phyloP scores from a whole-genome alignment of 2,888 invertebrate species.

The Rhyacophila evoluta region DNA sequence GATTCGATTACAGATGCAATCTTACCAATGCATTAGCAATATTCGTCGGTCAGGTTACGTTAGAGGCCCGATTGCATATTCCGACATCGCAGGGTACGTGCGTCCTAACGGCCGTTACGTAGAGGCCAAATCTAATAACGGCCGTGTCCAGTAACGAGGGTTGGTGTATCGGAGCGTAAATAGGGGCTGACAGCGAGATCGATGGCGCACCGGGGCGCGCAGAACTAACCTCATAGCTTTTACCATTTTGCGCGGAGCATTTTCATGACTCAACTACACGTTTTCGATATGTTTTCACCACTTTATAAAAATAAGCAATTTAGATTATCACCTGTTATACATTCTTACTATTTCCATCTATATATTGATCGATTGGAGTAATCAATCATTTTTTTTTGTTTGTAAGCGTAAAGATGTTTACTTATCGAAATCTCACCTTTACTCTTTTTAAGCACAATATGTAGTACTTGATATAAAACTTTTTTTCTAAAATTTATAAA shows the following conservation, averaged over 20 bases:
- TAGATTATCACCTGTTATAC: no score
- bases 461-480: no score
- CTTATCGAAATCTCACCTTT: no score
- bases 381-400: no score
- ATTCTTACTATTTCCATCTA: no score
- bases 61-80: constrained; percentile 8
- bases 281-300: neutral
- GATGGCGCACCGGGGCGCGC: constrained; percentile 40
- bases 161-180: constrained; percentile 53
- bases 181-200: constrained; percentile 53
- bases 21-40: constrained; percentile 17
- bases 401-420: no score
- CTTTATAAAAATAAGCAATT: neutral
- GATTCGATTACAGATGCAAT: constrained; percentile 16
- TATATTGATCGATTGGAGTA: no score
- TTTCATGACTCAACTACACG: constrained; percentile 8
- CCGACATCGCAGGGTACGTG: constrained; percentile 19
- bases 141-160: constrained; percentile 54
- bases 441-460: no score
- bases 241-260: neutral
- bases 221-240: constrained; percentile 1
- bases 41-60: constrained; percentile 7
- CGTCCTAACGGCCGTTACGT: constrained; percentile 34
- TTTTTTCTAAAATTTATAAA: no score
- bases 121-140: constrained; percentile 52